Evolutionary conservation across 2,113 vertebrate genomes (phyloP), one percentile per base, ranked within the genome.

Genomic region (Entelurus aequoreus): DNA sequence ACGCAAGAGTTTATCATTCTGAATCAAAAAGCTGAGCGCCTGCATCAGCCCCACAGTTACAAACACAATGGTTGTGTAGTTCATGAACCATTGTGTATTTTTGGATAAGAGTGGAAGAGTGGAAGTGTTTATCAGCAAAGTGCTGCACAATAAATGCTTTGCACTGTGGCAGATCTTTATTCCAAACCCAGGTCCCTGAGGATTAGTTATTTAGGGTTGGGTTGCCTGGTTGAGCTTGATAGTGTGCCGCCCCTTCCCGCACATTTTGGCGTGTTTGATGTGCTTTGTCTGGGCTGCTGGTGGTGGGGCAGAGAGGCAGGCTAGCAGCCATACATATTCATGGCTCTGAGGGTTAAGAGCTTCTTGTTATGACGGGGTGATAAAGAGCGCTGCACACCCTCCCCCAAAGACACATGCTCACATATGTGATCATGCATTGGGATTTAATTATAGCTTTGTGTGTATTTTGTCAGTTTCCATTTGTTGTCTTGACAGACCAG

Each of bases 281-380:
- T 89, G 80, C 87, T 89, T 89, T 89, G 87, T 89, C 71, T 85
- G 80, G 79, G 74, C 54, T 46, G 57, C 74, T 85, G 79, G 80
- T 83, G 74, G 78, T 0, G 54, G 80, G 71, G 51, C 64, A 49
- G 62, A 66, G 61, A 74, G 76, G 68, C 9, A 63, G 66, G 69
- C 61, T 53, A 50, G 48, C 6, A 13, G 0, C 0, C 77, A 87
- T 88, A 67, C 77, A 89, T 89, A 89, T 89, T 89, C 66, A 89
- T 87, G 63, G 48, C 0, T 62, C 65, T 81, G 82, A 76, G 81
- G 77, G 80, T 80, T 84, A 75, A 78, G 74, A 72, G 72, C 60
- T 66, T n/a, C 81, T 75, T 77, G 79, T 85, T 83, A 85, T 73
- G 77, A 76, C 75, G 82, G 70, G 54, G 53, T 66, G 81, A 83